Conservation (phyloP, 1,140 invertebrate species). For the Drosophila sechellia region DNA sequence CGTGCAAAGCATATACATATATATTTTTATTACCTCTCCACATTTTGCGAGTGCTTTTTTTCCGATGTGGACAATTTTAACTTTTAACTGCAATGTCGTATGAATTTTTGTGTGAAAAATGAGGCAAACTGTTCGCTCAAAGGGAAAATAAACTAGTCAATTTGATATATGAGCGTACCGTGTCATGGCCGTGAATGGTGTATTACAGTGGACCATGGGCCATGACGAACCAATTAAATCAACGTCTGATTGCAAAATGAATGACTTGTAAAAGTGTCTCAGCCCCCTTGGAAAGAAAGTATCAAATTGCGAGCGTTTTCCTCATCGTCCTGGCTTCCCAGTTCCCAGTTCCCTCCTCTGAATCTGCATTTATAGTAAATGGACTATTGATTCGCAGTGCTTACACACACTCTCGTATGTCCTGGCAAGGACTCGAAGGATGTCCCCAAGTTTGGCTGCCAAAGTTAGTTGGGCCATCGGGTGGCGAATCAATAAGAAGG, state of each 20-base stretch:
- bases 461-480: slow-evolving; percentile 55
- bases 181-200: slow-evolving; percentile 46
- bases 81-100: slow-evolving; percentile 43
- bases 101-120: slow-evolving; percentile 47
- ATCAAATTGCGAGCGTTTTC: slow-evolving; percentile 52
- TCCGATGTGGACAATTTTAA: slow-evolving; percentile 12
- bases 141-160: slow-evolving; percentile 33
- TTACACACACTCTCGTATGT: slow-evolving; percentile 14
- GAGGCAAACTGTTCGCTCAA: slow-evolving; percentile 21
- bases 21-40: slow-evolving; percentile 38
- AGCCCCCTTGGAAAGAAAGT: slow-evolving; percentile 46
- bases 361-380: slow-evolving; percentile 68
- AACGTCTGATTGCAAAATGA: slow-evolving; percentile 72
- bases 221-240: slow-evolving; percentile 62
- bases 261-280: slow-evolving; percentile 71
- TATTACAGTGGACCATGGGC: slow-evolving; percentile 55
- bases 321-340: slow-evolving; percentile 7
- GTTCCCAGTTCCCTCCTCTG: slow-evolving; percentile 22
- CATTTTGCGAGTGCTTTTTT: slow-evolving; percentile 13
- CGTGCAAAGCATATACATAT: slow-evolving; percentile 11
- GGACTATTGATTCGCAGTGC: slow-evolving; percentile 70
- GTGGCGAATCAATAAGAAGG: slow-evolving; percentile 66
- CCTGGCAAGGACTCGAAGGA: background rate
- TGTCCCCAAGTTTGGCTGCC: slow-evolving; percentile 13
- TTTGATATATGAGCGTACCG: slow-evolving; percentile 44